Percentiles rank a stretch among this genome's conserved stretches.
These are phyloP conservation scores for Hipposideros larvatus DNA, from an alignment of 2,797 vertebrate genomes.

Conservation along the genomic window DNA sequence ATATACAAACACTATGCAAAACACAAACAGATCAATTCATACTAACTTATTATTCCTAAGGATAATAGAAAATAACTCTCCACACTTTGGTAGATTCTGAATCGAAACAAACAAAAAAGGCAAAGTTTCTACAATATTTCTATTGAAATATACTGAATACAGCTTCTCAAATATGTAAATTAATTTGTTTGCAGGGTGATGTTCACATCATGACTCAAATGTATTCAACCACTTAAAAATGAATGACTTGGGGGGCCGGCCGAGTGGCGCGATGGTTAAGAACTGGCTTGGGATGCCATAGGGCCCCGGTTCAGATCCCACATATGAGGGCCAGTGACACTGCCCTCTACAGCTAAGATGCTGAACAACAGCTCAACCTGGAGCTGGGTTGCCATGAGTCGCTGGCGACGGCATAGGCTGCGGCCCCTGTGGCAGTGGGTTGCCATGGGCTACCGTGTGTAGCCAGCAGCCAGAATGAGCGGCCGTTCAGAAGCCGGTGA, in stretches of 20 bases:
- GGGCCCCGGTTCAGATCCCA: too few relatives aligned
- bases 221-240: conserved; percentile 75
- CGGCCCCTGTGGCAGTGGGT: too few relatives aligned
- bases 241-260: conserved; percentile 65
- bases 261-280: too few relatives aligned
- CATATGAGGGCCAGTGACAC: too few relatives aligned
- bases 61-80: conserved; percentile 43
- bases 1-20: conserved; percentile 55
- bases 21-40: conserved; percentile 31
- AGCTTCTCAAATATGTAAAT: conserved; percentile 75
- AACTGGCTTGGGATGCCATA: too few relatives aligned
- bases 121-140: conserved; percentile 59
- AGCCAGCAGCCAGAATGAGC: too few relatives aligned
- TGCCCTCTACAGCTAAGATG: too few relatives aligned
- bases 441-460: too few relatives aligned
- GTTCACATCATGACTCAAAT: conserved; percentile 79
- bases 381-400: too few relatives aligned
- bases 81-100: not conserved
- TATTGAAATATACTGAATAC: conserved; percentile 61
- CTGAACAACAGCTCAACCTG: too few relatives aligned
- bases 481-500: too few relatives aligned
- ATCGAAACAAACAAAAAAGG: conserved; percentile 65
- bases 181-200: conserved; percentile 68
- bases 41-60: not conserved
- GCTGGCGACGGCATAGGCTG: too few relatives aligned